Evolutionary conservation across 2,113 vertebrate genomes (phyloP).

Genomic region (Alexandromys fortis): DNA sequence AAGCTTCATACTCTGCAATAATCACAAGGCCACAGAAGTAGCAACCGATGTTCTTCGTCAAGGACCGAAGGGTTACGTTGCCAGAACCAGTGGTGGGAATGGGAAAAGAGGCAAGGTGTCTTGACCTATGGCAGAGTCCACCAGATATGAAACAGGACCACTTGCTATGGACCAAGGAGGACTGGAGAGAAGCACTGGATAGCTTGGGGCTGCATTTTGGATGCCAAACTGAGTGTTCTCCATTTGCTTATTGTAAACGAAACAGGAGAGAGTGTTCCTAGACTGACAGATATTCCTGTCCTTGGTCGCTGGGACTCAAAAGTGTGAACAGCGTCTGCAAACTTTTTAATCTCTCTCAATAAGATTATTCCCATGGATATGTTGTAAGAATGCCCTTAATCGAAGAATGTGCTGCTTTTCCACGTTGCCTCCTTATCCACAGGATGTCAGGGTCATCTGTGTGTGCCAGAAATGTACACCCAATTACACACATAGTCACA

Average conservation of each 20-base stretch:
- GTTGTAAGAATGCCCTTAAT: not conserved
- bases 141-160: not conserved
- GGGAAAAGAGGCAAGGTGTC: not conserved
- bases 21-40: not conserved
- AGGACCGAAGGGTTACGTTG: not conserved
- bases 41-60: not conserved
- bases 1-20: not conserved
- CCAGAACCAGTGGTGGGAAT: not conserved
- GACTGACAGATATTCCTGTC: not conserved
- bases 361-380: not conserved
- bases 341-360: not conserved
- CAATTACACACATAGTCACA: not conserved
- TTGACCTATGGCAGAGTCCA: not conserved
- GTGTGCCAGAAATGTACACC: no score
- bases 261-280: not conserved
- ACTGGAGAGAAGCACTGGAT: not conserved
- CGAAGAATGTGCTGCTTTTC: not conserved
- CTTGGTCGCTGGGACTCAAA: no score
- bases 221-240: not conserved
- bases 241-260: not conserved
- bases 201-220: no score
- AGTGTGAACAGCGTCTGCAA: not conserved
- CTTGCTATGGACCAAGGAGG: not conserved
- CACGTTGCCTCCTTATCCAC: not conserved
- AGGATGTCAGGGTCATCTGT: not conserved